phyloP scores from a whole-genome alignment of 2,888 invertebrate species.

The Cheilosia vulpina region DNA sequence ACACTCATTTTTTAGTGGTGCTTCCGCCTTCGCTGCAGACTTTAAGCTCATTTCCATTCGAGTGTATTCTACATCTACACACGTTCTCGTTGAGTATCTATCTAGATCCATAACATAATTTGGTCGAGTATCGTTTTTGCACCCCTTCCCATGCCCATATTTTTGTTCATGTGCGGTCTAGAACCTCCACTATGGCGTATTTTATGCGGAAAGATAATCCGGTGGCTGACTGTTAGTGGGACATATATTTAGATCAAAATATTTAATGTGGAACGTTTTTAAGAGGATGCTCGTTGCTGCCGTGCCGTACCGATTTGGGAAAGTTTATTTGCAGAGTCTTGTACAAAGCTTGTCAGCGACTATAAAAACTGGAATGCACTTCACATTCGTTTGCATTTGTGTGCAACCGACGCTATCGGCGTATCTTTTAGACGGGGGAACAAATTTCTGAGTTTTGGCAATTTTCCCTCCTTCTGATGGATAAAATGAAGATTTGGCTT shows the following conservation, averaged over 20 bases:
- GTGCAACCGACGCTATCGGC: slow-evolving; percentile 23
- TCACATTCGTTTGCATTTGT: slow-evolving; percentile 30
- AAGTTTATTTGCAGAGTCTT: slow-evolving; percentile 56
- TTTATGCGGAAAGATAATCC: slow-evolving; percentile 65
- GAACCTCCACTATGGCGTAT: slow-evolving; percentile 17
- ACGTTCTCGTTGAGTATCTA: slow-evolving; percentile 17
- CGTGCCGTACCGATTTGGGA: slow-evolving; percentile 16
- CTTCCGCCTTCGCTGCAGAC: slow-evolving; percentile 63
- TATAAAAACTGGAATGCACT: slow-evolving; percentile 23
- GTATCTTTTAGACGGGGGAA: slow-evolving; percentile 27
- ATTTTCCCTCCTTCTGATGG: slow-evolving; percentile 7
- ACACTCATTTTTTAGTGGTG: slow-evolving; percentile 61
- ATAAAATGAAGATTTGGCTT: slow-evolving; percentile 12
- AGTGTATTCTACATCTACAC: slow-evolving; percentile 14
- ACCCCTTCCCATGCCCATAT: not conserved
- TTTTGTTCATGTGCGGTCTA: not conserved
- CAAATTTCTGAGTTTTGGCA: slow-evolving; percentile 6
- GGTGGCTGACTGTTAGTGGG: slow-evolving; percentile 66
- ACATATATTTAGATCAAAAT: slow-evolving; percentile 70
- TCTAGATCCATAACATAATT: slow-evolving; percentile 11
- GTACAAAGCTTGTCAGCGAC: slow-evolving; percentile 35
- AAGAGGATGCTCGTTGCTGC: not conserved
- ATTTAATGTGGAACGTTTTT: slow-evolving; percentile 59
- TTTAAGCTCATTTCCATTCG: slow-evolving; percentile 62
- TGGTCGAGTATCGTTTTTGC: not conserved